These are phyloP conservation scores for Gymnoscopelus microlampas DNA, from an alignment of 2,797 vertebrate genomes.

Conservation along the genomic window DNA sequence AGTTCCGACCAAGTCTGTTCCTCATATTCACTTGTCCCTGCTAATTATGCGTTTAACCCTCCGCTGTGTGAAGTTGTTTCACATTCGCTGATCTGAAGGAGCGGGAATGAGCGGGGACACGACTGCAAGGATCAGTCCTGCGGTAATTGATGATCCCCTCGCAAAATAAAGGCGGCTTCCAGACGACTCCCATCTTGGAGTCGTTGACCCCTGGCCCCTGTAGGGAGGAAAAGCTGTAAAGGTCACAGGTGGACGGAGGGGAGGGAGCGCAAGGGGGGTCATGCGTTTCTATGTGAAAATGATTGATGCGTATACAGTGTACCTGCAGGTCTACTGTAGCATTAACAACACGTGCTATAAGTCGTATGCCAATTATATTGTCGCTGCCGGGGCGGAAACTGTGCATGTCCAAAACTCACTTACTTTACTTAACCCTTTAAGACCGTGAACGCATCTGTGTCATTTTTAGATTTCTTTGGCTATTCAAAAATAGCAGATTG, in stretches of 20 bases:
- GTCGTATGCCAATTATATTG: not conserved
- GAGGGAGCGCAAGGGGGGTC: too few relatives aligned
- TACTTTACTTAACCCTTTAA: too few relatives aligned
- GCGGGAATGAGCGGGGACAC: slow-evolving; percentile 63
- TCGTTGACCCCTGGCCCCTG: slow-evolving; percentile 65
- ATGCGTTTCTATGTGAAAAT: slow-evolving; percentile 48
- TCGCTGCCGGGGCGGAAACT: too few relatives aligned
- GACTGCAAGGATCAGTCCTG: slow-evolving; percentile 80
- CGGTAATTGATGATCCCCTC: slow-evolving; percentile 83
- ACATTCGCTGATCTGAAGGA: slow-evolving; percentile 82
- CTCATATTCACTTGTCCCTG: slow-evolving; percentile 67
- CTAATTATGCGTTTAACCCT: slow-evolving; percentile 78
- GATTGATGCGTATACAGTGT: slow-evolving; percentile 48
- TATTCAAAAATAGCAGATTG: too few relatives aligned
- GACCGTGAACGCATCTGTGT: too few relatives aligned
- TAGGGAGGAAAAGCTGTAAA: slow-evolving; percentile 1
- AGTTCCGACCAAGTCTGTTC: slow-evolving; percentile 59
- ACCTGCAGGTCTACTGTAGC: not conserved
- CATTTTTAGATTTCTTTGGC: too few relatives aligned
- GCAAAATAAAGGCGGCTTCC: slow-evolving; percentile 67
- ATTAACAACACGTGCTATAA: not conserved
- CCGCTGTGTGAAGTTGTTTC: slow-evolving; percentile 77
- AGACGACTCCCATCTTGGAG: slow-evolving; percentile 40
- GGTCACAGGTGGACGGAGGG: slow-evolving; percentile 22
- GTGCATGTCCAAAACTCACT: too few relatives aligned